These are phyloP conservation scores for Neosalanx taihuensis DNA, from an alignment of 2,797 vertebrate species.

Conservation along the genomic window DNA sequence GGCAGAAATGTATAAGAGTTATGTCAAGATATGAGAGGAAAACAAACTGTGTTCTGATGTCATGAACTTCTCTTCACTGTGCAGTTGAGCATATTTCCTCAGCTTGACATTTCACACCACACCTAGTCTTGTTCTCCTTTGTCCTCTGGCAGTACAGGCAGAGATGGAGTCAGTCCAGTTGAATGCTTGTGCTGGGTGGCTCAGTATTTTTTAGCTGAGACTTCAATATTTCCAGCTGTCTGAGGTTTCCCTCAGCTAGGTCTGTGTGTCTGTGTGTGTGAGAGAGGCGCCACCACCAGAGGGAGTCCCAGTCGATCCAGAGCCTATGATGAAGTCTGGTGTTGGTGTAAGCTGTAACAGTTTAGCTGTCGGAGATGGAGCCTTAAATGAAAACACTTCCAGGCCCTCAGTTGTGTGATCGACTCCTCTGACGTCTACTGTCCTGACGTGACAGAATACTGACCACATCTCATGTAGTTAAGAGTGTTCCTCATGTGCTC, in stretches of 20 bases:
- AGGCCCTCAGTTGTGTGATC: background rate
- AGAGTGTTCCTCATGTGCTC: background rate
- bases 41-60: background rate
- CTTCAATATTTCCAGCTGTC: slow-evolving; percentile 74
- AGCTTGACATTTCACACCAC: slow-evolving; percentile 40
- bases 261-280: slow-evolving; percentile 27
- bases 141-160: slow-evolving; percentile 18
- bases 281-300: slow-evolving; percentile 47
- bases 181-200: slow-evolving; percentile 63
- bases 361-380: slow-evolving; percentile 21
- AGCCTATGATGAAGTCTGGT: background rate
- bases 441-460: background rate
- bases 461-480: background rate
- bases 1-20: no score
- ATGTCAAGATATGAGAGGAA: background rate
- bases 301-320: slow-evolving; percentile 22
- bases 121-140: slow-evolving; percentile 51
- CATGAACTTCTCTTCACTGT: background rate
- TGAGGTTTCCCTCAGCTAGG: slow-evolving; percentile 30
- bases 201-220: slow-evolving; percentile 66
- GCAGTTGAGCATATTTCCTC: slow-evolving; percentile 14
- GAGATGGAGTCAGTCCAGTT: slow-evolving; percentile 62
- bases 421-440: background rate
- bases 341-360: slow-evolving; percentile 10
- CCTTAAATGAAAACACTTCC: slow-evolving; percentile 20